Percentiles rank a stretch among this genome's conserved stretches.
These are phyloP conservation scores for Pithys albifrons DNA, from an alignment of 2,113 vertebrate genomes.

Conservation along the genomic window DNA sequence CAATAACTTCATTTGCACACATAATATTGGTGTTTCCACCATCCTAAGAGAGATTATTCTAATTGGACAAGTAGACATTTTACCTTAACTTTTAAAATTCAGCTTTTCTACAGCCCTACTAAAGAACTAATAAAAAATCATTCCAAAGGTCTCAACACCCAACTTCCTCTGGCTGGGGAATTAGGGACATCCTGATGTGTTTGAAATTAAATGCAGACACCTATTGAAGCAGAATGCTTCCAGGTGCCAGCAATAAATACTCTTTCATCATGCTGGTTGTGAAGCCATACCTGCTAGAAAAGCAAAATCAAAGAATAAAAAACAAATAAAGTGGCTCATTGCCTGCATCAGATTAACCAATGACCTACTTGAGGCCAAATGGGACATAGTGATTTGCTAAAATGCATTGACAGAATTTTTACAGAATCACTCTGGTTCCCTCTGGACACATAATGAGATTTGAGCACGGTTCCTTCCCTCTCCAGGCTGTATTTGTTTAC, in stretches of 20 bases:
- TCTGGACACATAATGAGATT: not conserved
- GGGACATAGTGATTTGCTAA: not conserved
- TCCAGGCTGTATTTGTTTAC: not conserved
- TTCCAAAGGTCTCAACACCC: not conserved
- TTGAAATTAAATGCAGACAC: slow-evolving; percentile 15
- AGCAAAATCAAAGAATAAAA: slow-evolving; percentile 23
- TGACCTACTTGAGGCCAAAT: not conserved
- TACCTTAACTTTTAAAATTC: not conserved
- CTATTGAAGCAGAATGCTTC: not conserved
- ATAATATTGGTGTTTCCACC: not conserved
- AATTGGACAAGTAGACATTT: not conserved
- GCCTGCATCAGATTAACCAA: not conserved
- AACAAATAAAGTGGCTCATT: not conserved
- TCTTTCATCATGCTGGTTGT: slow-evolving; percentile 1
- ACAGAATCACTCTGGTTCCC: not conserved
- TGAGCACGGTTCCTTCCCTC: not conserved
- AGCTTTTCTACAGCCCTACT: not conserved
- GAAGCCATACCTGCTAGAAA: not conserved
- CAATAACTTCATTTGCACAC: not conserved
- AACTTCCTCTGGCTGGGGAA: not conserved
- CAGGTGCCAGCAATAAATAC: slow-evolving; percentile 13
- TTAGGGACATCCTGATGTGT: not conserved
- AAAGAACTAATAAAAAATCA: not conserved
- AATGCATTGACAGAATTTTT: not conserved
- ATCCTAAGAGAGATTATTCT: not conserved